Percentiles rank a stretch among this genome's conserved stretches.
These are phyloP conservation scores for Caenorhabditis plicata DNA, from an alignment of 2,888 invertebrate species.

Conservation along the genomic window DNA sequence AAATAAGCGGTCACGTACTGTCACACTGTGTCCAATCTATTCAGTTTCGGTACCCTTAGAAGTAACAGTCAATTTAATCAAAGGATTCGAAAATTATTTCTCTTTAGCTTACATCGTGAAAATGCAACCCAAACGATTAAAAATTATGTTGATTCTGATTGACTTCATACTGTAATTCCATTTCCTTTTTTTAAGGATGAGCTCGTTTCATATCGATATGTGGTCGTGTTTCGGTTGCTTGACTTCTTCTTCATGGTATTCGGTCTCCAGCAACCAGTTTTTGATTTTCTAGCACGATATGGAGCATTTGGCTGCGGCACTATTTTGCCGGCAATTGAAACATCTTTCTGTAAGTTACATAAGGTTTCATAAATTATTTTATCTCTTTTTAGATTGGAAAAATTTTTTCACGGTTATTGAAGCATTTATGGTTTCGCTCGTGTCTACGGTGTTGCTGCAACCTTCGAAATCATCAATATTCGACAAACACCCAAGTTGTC, in stretches of 20 bases:
- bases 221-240: slow-evolving; percentile 46
- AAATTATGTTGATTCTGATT: background rate
- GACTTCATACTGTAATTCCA: background rate
- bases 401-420: slow-evolving; percentile 58
- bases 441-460: slow-evolving; percentile 58
- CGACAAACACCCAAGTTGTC: slow-evolving; percentile 51
- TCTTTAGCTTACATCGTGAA: too few species aligned
- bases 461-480: slow-evolving; percentile 53
- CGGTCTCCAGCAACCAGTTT: slow-evolving; percentile 57
- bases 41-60: too few species aligned
- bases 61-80: too few species aligned
- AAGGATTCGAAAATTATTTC: too few species aligned
- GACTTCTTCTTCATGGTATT: slow-evolving; percentile 52
- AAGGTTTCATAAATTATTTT: background rate
- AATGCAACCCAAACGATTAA: too few species aligned
- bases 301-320: slow-evolving; percentile 47
- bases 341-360: slow-evolving; percentile 43
- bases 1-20: too few species aligned
- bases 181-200: slow-evolving; percentile 52
- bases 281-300: slow-evolving; percentile 59
- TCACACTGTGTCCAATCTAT: too few species aligned
- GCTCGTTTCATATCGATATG: slow-evolving; percentile 56
- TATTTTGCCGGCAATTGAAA: slow-evolving; percentile 41
- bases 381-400: slow-evolving; percentile 57
- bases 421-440: slow-evolving; percentile 59